Conservation (phyloP, 2,113 vertebrate species). For the Terrapene triunguis region DNA sequence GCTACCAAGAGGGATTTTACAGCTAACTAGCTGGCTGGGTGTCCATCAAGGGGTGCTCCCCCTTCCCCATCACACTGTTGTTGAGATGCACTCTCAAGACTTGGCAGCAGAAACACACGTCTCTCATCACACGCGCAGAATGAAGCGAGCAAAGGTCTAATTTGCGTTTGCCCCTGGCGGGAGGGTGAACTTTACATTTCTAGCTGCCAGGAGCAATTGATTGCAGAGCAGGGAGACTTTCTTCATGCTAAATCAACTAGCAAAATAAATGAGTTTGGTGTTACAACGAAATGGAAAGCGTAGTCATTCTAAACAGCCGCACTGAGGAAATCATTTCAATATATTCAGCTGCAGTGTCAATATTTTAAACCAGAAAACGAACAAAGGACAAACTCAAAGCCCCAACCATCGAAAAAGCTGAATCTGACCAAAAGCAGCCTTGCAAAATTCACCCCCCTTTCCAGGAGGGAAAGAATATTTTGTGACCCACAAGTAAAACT, state of each 20-base stretch:
- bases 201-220: conserved; percentile 60
- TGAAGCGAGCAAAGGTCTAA: conserved; percentile 27
- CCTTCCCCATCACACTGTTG: too few relatives aligned
- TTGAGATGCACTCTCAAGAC: background rate
- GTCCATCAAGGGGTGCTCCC: too few relatives aligned
- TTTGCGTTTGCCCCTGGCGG: conserved; percentile 25
- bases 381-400: background rate
- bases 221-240: conserved; percentile 22
- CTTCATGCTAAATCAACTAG: conserved; percentile 33
- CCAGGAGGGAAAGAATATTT: background rate
- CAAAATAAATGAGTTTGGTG: conserved; percentile 27
- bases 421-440: background rate
- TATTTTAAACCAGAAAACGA: background rate
- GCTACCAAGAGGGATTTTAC: too few relatives aligned
- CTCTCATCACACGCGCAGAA: background rate
- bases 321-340: conserved; percentile 48
- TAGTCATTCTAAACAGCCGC: conserved; percentile 7
- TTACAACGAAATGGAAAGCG: conserved; percentile 11
- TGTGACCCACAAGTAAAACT: background rate
- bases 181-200: conserved; percentile 66
- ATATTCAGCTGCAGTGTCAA: background rate
- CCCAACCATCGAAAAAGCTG: accelerated
- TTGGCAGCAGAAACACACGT: background rate
- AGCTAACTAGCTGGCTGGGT: too few relatives aligned
- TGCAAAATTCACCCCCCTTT: background rate